Base-by-base conservation (phyloP, 2,113 vertebrate species). In the Daubentonia madagascariensis region DNA sequence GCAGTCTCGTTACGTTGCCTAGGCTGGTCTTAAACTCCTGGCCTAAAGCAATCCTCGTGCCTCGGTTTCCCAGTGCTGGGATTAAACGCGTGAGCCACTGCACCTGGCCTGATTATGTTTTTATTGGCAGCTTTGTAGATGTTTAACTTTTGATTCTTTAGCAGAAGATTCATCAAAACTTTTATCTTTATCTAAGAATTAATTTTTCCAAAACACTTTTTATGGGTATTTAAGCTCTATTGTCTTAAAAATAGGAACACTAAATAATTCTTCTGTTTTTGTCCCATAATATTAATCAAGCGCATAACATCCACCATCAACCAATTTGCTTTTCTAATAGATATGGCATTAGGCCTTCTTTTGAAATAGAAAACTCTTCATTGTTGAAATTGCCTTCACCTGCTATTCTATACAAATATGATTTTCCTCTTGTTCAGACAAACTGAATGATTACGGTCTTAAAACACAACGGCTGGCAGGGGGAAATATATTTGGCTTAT, bases 231-330 rank as follows among this genome's bases (percentile, higher is more conserved):
- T 90, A 94, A 84, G 45, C 48, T 92, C 13, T 87, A 70, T 10
- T 86, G 86, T 32, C 10, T 87, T n/a, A 97, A 91, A 93, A 79
- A 80, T 4, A 88, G n/a, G 3, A 95, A 95, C 35, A 95, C 40
- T 73, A 94, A 80, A 45, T 52, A 89, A 80, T 54, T 70, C 30
- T n/a, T 81, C 23, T 93, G 28, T 61, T 85, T 30, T 81, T 91
- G 35, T n/a, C 35, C 40, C 48, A 81, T 61, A 85, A 80, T 45
- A 91, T 30, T 80, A 61, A 94, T 78, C 7, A 96, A 85, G 12
- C 14, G 4, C 6, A 80, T 70, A 45, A 57, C 3, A 96, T 22
- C 28, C 35, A 87, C 70, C 48, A 90, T 7, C 35, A 48, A 90
- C 23, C 28, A 97, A 85, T 91, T 0, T 91, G 1, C 18, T 94